phyloP scores from a whole-genome alignment of 1,140 invertebrate species.

The Panulirus ornatus region DNA sequence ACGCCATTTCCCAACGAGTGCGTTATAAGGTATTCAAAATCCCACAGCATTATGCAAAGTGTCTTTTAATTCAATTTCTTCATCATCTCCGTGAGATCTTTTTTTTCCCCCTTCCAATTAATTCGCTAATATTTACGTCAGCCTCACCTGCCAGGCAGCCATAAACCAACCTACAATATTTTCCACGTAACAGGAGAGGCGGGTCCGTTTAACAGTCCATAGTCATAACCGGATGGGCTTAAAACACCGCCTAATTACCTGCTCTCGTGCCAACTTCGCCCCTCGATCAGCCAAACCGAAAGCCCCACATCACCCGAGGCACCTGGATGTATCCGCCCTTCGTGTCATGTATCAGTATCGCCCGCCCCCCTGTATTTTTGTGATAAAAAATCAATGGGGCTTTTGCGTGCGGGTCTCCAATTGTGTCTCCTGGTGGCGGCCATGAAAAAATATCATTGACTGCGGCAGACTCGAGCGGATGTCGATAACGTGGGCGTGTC shows the following conservation, averaged over 20 bases:
- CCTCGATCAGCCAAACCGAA: neutral
- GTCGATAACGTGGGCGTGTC: constrained; percentile 23
- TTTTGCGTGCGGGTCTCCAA: constrained; percentile 60
- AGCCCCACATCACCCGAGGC: neutral
- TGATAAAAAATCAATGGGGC: constrained; percentile 73
- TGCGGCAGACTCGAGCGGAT: constrained; percentile 20
- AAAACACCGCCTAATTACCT: constrained; percentile 51
- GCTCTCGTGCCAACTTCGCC: neutral
- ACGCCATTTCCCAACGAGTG: neutral
- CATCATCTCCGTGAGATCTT: constrained; percentile 28
- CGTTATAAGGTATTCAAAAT: neutral
- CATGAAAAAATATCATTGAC: constrained; percentile 61
- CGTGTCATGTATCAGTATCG: constrained; percentile 44
- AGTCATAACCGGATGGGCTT: constrained; percentile 36
- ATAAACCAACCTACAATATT: constrained; percentile 62
- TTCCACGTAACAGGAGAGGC: constrained; percentile 68
- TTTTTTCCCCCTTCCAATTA: constrained; percentile 65
- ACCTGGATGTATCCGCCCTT: constrained; percentile 14
- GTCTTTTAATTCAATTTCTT: constrained; percentile 55
- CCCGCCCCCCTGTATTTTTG: constrained; percentile 59
- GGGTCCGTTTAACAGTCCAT: constrained; percentile 68
- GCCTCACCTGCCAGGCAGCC: constrained; percentile 38
- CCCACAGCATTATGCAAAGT: constrained; percentile 45
- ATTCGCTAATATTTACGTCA: constrained; percentile 61
- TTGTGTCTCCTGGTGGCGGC: constrained; percentile 55